Conservation (phyloP, 1,140 invertebrate species). For the Halesus radiatus region DNA sequence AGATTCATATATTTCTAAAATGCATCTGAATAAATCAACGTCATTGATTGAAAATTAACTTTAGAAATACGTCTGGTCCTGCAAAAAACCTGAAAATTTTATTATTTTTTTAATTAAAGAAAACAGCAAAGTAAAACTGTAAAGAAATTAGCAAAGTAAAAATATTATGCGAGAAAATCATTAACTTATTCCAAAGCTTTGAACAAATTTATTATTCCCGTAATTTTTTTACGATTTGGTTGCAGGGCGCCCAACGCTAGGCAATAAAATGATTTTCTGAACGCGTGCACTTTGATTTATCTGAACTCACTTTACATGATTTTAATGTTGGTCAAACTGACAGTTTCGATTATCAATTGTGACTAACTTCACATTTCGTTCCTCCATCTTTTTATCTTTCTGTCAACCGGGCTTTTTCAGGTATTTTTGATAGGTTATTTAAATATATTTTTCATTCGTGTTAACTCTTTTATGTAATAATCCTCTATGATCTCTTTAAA, state of each 20-base stretch:
- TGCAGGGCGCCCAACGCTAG: not conserved
- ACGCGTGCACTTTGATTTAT: not conserved
- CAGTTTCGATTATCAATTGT: not conserved
- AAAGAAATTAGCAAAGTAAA: too few species aligned
- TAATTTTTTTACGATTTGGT: not conserved
- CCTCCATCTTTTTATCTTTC: constrained; percentile 15
- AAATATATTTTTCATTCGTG: not conserved
- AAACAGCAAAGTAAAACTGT: too few species aligned
- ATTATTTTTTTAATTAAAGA: too few species aligned
- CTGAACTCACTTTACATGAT: not conserved
- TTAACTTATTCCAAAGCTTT: too few species aligned
- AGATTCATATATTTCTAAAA: too few species aligned
- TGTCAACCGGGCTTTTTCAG: constrained; percentile 37
- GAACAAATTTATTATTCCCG: too few species aligned
- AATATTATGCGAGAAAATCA: too few species aligned
- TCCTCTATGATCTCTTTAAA: not conserved
- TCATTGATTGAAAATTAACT: too few species aligned
- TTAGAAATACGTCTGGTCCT: too few species aligned
- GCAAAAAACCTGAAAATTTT: too few species aligned
- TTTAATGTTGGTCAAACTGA: constrained; percentile 15
- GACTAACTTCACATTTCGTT: constrained; percentile 17
- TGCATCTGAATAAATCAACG: too few species aligned
- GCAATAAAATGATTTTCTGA: not conserved
- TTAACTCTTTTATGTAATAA: not conserved
- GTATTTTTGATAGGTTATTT: constrained; percentile 29